Conservation (phyloP, 2,113 vertebrate genomes). For the Neolamprologus hecqui region DNA sequence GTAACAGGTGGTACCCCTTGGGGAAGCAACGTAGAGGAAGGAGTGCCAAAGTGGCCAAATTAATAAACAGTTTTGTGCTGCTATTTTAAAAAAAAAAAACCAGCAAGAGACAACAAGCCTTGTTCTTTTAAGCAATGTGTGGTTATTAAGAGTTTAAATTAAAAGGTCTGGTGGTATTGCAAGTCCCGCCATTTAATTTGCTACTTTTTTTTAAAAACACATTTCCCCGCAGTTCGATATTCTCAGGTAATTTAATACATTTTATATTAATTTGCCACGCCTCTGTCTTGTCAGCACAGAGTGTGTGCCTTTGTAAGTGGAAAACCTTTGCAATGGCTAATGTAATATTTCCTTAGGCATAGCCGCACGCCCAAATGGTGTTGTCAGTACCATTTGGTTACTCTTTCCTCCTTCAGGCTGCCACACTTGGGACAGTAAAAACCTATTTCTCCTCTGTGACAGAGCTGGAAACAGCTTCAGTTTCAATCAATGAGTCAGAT, state of each 20-base stretch:
- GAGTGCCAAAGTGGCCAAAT: no score
- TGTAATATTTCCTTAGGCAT: neutral
- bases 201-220: accelerated
- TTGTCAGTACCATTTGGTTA: neutral
- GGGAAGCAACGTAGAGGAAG: no score
- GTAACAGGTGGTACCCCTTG: no score
- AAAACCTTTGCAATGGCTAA: neutral
- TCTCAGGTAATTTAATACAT: neutral
- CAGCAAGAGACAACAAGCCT: neutral
- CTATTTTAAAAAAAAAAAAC: no score
- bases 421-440: neutral
- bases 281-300: neutral
- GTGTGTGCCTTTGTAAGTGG: neutral
- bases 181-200: neutral
- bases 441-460: neutral
- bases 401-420: neutral
- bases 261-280: neutral
- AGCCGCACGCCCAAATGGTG: accelerated
- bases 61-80: no score
- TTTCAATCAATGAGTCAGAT: neutral
- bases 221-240: accelerated
- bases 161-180: neutral
- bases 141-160: neutral
- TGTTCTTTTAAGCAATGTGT: neutral
- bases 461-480: neutral